A percentile compares a stretch with the other conserved stretches of the same genome.
These are phyloP conservation scores for Leptodactylus fallax DNA, from an alignment of 2,797 vertebrate species.

Conservation along the genomic window DNA sequence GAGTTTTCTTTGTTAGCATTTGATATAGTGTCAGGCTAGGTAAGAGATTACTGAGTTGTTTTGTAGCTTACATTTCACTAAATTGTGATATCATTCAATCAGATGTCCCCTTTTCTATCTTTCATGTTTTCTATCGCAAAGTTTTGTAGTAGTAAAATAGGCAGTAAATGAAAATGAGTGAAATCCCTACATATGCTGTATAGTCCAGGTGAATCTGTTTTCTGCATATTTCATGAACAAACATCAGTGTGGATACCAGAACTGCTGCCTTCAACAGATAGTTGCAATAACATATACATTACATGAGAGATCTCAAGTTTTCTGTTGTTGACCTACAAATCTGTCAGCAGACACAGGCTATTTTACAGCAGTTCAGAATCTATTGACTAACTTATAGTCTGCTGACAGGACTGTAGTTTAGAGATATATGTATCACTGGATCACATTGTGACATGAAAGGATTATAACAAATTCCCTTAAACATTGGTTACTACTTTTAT, in stretches of 20 bases:
- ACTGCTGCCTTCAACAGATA: not conserved
- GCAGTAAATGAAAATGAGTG: not conserved
- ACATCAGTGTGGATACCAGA: too few relatives aligned
- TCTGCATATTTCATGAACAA: not conserved
- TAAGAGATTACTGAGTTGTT: not conserved
- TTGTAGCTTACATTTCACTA: conserved; percentile 18
- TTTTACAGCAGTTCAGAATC: not conserved
- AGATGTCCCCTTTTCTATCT: not conserved
- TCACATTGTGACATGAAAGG: not conserved
- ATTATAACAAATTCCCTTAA: not conserved
- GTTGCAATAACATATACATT: not conserved
- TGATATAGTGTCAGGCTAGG: not conserved
- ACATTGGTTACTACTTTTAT: not conserved
- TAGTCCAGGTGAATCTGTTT: not conserved
- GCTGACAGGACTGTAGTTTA: not conserved
- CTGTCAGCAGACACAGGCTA: not conserved
- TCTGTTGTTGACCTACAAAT: not conserved
- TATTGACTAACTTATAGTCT: not conserved
- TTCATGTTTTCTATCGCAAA: not conserved
- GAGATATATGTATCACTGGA: not conserved
- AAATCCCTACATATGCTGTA: not conserved
- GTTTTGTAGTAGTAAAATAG: not conserved
- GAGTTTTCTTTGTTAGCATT: not conserved
- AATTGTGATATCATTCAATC: conserved; percentile 11
- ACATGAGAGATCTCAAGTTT: not conserved